Percentiles rank a stretch among this genome's conserved stretches.
phyloP scores from a whole-genome alignment of 2,888 invertebrate genomes.

The Rhaphigaster nebulosa region DNA sequence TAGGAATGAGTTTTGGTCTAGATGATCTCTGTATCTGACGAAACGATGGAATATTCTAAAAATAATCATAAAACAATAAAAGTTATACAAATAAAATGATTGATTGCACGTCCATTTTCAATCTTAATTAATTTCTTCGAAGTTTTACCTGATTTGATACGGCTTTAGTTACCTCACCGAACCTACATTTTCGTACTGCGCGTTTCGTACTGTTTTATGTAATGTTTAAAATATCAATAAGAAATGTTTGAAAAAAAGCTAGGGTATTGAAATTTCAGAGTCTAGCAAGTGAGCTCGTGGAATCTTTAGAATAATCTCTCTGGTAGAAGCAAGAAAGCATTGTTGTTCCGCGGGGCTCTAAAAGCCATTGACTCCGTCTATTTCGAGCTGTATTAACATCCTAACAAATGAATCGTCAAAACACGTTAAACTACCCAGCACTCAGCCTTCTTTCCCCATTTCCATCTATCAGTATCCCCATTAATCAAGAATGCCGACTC shows the following conservation, averaged over 20 bases:
- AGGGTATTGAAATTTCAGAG: not conserved
- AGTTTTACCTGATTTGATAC: not conserved
- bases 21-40: no score
- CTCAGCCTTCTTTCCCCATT: not conserved
- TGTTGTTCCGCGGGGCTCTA: not conserved
- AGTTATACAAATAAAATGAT: not conserved
- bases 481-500: conserved; percentile 1
- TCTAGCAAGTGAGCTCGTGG: not conserved
- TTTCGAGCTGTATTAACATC: conserved; percentile 28
- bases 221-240: not conserved
- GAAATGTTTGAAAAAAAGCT: not conserved
- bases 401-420: conserved; percentile 41
- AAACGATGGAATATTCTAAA: no score
- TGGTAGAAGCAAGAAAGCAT: not conserved
- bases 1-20: no score
- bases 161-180: not conserved
- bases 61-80: no score
- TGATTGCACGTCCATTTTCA: not conserved
- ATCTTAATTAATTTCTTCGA: not conserved
- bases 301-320: not conserved
- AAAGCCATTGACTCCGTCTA: conserved; percentile 44
- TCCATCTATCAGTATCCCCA: not conserved
- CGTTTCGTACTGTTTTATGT: not conserved
- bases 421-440: not conserved
- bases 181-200: not conserved